phyloP scores from a whole-genome alignment of 2,113 vertebrate species.

The Stegostoma tigrinum region DNA sequence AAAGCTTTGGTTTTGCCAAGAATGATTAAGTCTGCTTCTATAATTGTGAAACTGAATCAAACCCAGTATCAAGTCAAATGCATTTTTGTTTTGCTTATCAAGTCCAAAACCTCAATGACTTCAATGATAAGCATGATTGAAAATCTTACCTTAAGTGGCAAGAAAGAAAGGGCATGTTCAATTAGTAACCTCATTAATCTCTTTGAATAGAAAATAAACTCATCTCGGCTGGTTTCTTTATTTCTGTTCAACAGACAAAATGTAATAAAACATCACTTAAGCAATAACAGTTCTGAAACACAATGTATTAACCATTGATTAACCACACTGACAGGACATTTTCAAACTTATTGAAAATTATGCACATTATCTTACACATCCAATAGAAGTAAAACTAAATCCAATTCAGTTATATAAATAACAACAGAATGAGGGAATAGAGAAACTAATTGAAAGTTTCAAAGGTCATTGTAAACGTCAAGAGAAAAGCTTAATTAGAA shows the following conservation, averaged over 20 bases:
- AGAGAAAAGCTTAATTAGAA: background rate
- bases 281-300: background rate
- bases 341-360: background rate
- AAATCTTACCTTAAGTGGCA: slow-evolving; percentile 69
- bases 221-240: slow-evolving; percentile 79
- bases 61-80: background rate
- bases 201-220: slow-evolving; percentile 91
- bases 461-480: background rate
- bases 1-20: background rate
- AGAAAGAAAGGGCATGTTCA: slow-evolving; percentile 79
- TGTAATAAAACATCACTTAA: background rate
- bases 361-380: background rate
- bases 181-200: slow-evolving; percentile 83
- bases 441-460: background rate
- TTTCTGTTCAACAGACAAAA: slow-evolving; percentile 56
- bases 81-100: background rate
- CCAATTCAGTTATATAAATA: background rate
- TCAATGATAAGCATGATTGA: background rate
- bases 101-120: background rate
- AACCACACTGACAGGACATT: background rate
- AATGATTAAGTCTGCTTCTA: background rate
- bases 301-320: background rate
- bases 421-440: background rate
- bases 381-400: background rate
- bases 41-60: background rate